These are phyloP conservation scores for Siderastrea siderea DNA, from an alignment of 92 coral and sea anemone species.

Conservation along the genomic window DNA sequence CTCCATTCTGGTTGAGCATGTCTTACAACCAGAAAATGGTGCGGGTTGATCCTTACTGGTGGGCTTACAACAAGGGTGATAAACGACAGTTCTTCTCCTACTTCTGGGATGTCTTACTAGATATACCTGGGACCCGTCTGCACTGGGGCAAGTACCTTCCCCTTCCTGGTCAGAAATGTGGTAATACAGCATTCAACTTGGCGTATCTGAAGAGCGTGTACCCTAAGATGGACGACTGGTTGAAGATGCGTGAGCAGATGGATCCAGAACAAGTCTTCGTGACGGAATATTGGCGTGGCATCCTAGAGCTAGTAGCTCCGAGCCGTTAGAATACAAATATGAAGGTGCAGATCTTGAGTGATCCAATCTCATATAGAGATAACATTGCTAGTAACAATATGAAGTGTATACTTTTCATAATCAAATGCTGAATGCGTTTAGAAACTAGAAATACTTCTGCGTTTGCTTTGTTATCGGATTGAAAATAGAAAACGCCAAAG, in stretches of 20 bases:
- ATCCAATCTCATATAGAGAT: neutral
- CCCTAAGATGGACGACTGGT: constrained; percentile 78
- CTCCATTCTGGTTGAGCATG: constrained; percentile 86
- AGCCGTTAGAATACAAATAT: too few species aligned
- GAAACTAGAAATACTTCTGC: too few species aligned
- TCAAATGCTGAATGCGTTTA: too few species aligned
- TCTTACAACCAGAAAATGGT: constrained; percentile 70
- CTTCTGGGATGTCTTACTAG: constrained; percentile 76
- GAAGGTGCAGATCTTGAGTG: neutral
- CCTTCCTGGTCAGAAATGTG: constrained; percentile 72
- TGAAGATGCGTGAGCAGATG: constrained; percentile 58
- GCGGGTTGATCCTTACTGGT: constrained; percentile 82
- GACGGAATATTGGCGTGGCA: constrained; percentile 79
- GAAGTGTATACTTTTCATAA: too few species aligned
- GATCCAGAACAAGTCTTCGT: constrained; percentile 85
- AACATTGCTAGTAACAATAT: too few species aligned
- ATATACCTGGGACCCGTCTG: constrained; percentile 71
- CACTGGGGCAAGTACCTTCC: constrained; percentile 95
- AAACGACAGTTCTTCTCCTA: constrained; percentile 59
- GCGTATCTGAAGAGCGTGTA: constrained; percentile 76
- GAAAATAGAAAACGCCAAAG: too few species aligned
- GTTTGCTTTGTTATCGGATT: too few species aligned
- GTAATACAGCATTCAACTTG: constrained; percentile 67
- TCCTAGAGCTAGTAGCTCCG: constrained; percentile 56
- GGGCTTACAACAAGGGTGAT: constrained; percentile 74